Evolutionary conservation across 2,113 vertebrate genomes (phyloP).

Genomic region (Pogona vitticeps): DNA sequence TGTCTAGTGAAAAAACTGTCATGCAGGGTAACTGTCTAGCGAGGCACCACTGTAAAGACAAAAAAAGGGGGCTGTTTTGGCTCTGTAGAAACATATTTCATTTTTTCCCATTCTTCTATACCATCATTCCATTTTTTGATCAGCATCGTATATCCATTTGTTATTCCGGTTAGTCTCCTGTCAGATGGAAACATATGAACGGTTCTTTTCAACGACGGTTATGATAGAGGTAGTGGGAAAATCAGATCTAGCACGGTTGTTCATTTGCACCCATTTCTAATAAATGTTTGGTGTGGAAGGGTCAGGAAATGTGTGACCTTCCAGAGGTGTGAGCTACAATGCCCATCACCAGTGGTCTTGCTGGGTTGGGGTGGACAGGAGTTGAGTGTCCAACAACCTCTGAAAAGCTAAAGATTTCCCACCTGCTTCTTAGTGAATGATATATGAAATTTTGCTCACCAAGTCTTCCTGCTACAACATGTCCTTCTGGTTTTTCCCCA

Average conservation of each 20-base stretch:
- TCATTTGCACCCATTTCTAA: neutral
- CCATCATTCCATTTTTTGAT: no score
- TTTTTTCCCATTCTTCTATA: neutral
- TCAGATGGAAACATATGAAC: neutral
- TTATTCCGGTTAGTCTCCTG: no score
- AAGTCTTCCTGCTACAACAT: slow-evolving; percentile 13
- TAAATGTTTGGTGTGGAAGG: neutral
- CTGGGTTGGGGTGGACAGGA: neutral
- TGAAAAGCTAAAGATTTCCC: neutral
- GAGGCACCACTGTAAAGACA: no score
- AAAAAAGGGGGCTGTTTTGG: neutral
- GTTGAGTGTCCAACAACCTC: neutral
- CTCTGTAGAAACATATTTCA: neutral
- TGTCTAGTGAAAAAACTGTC: no score
- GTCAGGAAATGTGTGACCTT: neutral
- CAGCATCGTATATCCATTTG: no score
- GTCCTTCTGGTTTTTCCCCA: slow-evolving; percentile 66
- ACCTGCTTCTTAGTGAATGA: neutral
- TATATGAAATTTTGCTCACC: neutral
- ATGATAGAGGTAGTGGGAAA: neutral
- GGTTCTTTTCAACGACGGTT: no score
- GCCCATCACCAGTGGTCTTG: neutral
- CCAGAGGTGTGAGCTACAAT: neutral
- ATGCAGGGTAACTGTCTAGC: no score
- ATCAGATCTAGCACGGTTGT: neutral